Evolutionary conservation across 2,797 vertebrate genomes (phyloP).

Genomic region (Pygocentrus nattereri): DNA sequence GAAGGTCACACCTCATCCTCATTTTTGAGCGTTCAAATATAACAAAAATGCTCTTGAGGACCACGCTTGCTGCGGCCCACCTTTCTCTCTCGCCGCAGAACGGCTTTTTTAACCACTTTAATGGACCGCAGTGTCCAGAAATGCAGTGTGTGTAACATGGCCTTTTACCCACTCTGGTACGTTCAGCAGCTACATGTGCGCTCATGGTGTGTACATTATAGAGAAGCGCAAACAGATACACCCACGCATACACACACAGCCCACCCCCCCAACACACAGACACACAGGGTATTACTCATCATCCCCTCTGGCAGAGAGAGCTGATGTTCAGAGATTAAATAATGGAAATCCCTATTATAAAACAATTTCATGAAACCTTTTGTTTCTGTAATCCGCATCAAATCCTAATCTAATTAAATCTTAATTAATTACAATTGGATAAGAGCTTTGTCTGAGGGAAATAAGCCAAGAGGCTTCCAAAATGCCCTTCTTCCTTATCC

Average conservation of each 20-base stretch:
- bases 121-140: too few species aligned
- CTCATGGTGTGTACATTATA: not conserved
- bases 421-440: constrained; percentile 64
- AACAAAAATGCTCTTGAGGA: too few species aligned
- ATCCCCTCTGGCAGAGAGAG: constrained; percentile 31
- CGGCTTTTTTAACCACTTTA: too few species aligned
- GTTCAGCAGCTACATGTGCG: not conserved
- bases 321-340: constrained; percentile 33
- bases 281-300: constrained; percentile 44
- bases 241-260: not conserved
- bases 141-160: not conserved
- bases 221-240: not conserved
- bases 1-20: not conserved
- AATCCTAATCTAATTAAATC: constrained; percentile 62
- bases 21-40: not conserved
- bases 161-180: not conserved
- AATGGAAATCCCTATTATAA: constrained; percentile 59
- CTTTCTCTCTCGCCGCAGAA: too few species aligned
- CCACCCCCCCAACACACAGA: constrained; percentile 17
- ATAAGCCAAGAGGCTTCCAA: constrained; percentile 25
- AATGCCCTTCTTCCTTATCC: constrained; percentile 30
- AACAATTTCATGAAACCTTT: constrained; percentile 55
- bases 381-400: constrained; percentile 61
- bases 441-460: constrained; percentile 41
- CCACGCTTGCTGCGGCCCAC: too few species aligned